Evolutionary conservation across 1,140 invertebrate species (phyloP), one percentile per base, ranked within the genome.

Genomic region (Cecropterus lyciades): DNA sequence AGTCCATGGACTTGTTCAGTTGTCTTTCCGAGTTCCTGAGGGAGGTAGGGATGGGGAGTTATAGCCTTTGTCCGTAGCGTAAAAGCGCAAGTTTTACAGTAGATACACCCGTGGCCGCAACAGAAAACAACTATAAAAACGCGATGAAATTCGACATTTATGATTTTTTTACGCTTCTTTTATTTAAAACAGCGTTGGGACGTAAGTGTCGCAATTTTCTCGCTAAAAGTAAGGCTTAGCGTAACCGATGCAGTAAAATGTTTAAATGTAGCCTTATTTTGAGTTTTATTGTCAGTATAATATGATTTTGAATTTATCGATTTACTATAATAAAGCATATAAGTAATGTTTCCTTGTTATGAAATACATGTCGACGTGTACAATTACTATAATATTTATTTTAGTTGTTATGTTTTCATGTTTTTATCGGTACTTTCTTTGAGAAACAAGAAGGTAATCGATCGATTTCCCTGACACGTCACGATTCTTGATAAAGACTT

Each of bases 51-150:
- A 56, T 64, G 59, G 60, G 76, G 73, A 87, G 77, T 85, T 85
- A 84, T 85, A 56, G 79, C 77, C 77, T 83, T 85, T 87, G 83
- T 87, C 82, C 70, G 69, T 72, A 67, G 70, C 70, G 75, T 81
- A 77, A 81, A 84, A 79, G 77, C 68, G 59, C 71, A 85, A 85
- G 72, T 87, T 87, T 81, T 69, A 75, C 75, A 71, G 63, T 66
- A 77, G 65, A 17, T 51, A 69, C 43, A 45, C 42, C 53, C 53
- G 49, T 56, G 68, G 57, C 55, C 57, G 49, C 52, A 67, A 66
- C 60, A 70, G 49, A 69, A 55, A 68, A 49, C 52, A 49, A 49
- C 24, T 59, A 67, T 72, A 72, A 66, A 72, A 71, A 72, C 20
- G 33, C 48, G 30, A 49, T 49, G 55, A 63, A 64, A 57, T 46